Base-by-base conservation (phyloP, 2,113 vertebrate genomes). In the Channa argus region DNA sequence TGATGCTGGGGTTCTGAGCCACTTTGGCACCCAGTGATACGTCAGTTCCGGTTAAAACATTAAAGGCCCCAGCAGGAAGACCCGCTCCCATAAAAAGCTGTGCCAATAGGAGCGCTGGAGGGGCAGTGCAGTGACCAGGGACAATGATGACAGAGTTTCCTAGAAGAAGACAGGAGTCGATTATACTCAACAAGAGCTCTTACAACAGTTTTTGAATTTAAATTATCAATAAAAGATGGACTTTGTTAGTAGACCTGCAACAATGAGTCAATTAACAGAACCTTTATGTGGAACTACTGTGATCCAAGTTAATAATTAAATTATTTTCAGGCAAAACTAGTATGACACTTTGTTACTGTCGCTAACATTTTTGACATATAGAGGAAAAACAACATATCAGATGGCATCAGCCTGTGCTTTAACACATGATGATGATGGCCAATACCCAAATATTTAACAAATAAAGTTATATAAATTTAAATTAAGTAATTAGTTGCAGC, bases 101-200 rank as follows among this genome's bases (percentile, higher is more conserved):
- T 0, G 93, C 93, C 84, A 94, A 54, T 0, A 95, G 85, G 15
- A 95, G 92, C 2, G 53, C 59, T 11, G 93, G 85, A 43, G 91
- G 83, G 37, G 86, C 77, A 1, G 58, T 58, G 60, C 60, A 63
- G 11, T 9, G 74, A 59, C 92, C 91, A 0, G 94, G 90, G 46
- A 93, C 84, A 1, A 93, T 56, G 3, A 93, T 81, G 49, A 95
- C 92, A 44, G 93, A 75, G 88, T 95, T 95, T 0, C 94, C 94
- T 95, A 3, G 10, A 24, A 86, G 15, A 78, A 58, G 36, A 24
- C 7, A 44, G 5, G 1, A 34, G 36, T 36, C 15, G 37, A 6
- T 50, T 33, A 37, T 5, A 37, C 46, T 43, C n/a, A 3, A 43
- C 6, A 13, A 49, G 9, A 47, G 4, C 10, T 51, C 38, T 50